A percentile compares a stretch with the other conserved stretches of the same genome.
phyloP scores from a whole-genome alignment of 2,888 invertebrate genomes.

The Horisme vitalbata region DNA sequence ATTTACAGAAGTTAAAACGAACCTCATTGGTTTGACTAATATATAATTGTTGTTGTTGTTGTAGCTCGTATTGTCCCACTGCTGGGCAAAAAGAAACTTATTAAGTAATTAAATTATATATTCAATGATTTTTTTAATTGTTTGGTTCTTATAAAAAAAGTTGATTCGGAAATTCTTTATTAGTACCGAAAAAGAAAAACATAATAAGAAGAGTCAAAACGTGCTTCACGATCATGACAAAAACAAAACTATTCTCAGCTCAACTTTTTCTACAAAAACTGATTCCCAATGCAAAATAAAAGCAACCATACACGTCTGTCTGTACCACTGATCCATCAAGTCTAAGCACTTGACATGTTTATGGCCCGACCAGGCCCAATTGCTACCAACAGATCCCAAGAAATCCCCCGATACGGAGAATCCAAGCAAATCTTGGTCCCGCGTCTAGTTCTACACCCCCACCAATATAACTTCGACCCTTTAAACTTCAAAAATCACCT shows the following conservation, averaged over 20 bases:
- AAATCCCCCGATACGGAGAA: slow-evolving; percentile 57
- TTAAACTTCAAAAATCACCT: background rate
- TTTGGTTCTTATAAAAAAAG: no score
- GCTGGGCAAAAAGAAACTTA: no score
- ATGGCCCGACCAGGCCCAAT: slow-evolving; percentile 55
- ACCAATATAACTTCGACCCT: slow-evolving; percentile 20
- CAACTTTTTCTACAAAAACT: background rate
- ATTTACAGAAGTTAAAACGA: no score
- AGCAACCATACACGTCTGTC: slow-evolving; percentile 7
- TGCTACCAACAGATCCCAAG: slow-evolving; percentile 56
- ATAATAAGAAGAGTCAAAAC: no score
- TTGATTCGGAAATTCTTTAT: no score
- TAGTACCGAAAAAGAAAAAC: no score
- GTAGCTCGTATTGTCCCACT: no score
- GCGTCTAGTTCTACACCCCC: slow-evolving; percentile 37
- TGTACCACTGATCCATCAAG: slow-evolving; percentile 33
- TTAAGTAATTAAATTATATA: no score
- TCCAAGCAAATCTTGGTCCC: slow-evolving; percentile 50
- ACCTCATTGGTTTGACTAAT: no score
- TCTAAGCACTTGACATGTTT: slow-evolving; percentile 65
- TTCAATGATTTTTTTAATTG: no score
- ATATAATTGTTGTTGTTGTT: no score
- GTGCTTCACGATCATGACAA: no score
- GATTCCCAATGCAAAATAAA: slow-evolving; percentile 17
- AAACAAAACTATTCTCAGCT: background rate